Evolutionary conservation across 2,888 invertebrate genomes (phyloP), one percentile per base, ranked within the genome.

Genomic region (Bombylius major): DNA sequence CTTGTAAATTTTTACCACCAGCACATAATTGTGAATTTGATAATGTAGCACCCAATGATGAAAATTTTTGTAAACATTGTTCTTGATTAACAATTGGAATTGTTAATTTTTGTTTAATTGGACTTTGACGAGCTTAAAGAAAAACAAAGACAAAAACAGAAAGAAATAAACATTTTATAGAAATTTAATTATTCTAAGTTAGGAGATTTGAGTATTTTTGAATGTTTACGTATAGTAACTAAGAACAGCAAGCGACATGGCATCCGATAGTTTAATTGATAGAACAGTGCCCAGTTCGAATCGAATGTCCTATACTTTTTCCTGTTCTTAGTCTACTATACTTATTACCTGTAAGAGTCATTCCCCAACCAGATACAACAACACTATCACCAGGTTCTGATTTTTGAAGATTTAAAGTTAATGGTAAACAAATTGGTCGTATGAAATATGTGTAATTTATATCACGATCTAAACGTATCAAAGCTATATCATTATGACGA

Each of bases 401-500:
- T 45, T 14, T 58, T 2, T 55, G 61, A 12, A 57, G 58, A 34
- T 65, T 61, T 12, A 58, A 59, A 5, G 59, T 53, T 4, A 53
- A 39, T 47, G 84, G 84, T 39, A 84, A 63, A 59, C 84, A 84
- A 51, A 84, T 77, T 0, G 84, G 83, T 55, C 76, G 70, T 7
- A 82, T 73, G 59, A 70, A 82, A 63, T 78, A 80, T 2, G 71
- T 79, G 64, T 77, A 82, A 9, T 66, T 60, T 0, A 83, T 82
- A 44, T 79, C 73, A 1, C 70, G 67, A 1, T 76, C 66, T 9
- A 89, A 71, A 47, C 87, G 77, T 11, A 89, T 65, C 5, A 89
- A 70, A 0, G 86, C 89, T 47, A 89, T 86, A 65, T 89, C 89
- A 65, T 88, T 68, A 51, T 77, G 73, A 61, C 86, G 84, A 65